phyloP scores from a whole-genome alignment of 2,113 vertebrate species.

The Echinops telfairi region DNA sequence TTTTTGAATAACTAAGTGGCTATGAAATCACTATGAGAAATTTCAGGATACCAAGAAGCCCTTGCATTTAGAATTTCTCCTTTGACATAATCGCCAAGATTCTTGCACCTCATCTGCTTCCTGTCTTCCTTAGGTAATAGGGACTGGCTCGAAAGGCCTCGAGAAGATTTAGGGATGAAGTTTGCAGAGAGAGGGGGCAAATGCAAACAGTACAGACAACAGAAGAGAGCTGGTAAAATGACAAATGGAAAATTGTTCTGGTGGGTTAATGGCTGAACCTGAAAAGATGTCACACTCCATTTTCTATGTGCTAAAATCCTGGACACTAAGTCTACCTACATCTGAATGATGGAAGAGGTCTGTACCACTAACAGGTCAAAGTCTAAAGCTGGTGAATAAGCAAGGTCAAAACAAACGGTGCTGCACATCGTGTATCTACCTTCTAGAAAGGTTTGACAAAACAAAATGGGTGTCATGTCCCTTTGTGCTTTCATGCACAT shows the following conservation, averaged over 20 bases:
- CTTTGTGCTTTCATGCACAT: background rate
- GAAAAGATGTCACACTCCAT: conserved; percentile 50
- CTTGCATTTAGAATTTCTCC: conserved; percentile 44
- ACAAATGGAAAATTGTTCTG: conserved; percentile 27
- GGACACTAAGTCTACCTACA: conserved; percentile 70
- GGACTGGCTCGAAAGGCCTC: background rate
- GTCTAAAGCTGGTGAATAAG: conserved; percentile 62
- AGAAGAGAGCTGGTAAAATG: conserved; percentile 21
- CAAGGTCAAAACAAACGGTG: conserved; percentile 15
- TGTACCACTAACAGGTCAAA: conserved; percentile 15
- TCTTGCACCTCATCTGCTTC: conserved; percentile 23
- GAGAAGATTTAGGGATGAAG: conserved; percentile 63
- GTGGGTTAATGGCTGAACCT: background rate
- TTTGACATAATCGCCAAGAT: conserved; percentile 33
- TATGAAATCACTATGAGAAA: conserved; percentile 58
- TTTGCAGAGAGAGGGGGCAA: background rate
- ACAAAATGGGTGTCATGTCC: conserved; percentile 10
- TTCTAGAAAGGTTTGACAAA: conserved; percentile 53
- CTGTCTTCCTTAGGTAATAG: conserved; percentile 36
- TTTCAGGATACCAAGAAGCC: conserved; percentile 42
- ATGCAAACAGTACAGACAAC: background rate
- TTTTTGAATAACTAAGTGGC: conserved; percentile 53
- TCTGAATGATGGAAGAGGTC: conserved; percentile 73
- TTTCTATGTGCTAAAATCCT: conserved; percentile 72
- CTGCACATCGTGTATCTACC: background rate